Conservation (phyloP, 2,113 vertebrate genomes). For the Empidonax alnorum region DNA sequence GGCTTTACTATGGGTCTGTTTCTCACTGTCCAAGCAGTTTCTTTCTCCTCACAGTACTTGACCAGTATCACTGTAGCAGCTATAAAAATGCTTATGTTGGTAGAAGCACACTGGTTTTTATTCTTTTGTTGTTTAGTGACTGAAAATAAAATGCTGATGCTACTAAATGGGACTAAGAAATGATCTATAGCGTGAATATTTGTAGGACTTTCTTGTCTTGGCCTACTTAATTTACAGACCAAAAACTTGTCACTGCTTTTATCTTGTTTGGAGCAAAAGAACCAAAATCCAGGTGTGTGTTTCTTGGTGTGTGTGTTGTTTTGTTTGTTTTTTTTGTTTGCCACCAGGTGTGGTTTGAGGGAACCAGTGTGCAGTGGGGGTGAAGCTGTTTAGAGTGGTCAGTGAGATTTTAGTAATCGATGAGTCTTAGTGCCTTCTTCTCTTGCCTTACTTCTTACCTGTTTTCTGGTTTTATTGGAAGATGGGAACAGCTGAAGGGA, state of each 20-base stretch:
- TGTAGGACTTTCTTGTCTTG: neutral
- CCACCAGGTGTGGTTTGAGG: fast-evolving
- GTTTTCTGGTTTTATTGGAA: neutral
- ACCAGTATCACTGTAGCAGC: neutral
- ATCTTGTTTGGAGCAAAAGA: neutral
- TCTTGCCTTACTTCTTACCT: neutral
- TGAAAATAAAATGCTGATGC: neutral
- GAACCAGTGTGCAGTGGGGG: neutral
- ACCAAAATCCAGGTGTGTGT: neutral
- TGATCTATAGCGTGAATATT: neutral
- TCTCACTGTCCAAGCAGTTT: neutral
- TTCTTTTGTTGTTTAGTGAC: neutral
- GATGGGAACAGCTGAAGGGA: neutral
- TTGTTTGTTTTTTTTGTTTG: neutral
- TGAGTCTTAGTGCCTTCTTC: neutral
- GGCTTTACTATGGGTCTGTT: neutral
- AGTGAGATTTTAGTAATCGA: neutral
- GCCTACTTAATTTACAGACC: neutral
- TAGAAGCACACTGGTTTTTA: neutral
- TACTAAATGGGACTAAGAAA: neutral
- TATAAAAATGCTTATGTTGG: neutral
- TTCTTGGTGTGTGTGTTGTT: neutral
- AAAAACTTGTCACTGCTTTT: neutral
- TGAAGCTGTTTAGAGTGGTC: neutral
- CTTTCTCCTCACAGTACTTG: neutral